Conservation (phyloP, 2,797 vertebrate species). For the Pelochelys cantorii region DNA sequence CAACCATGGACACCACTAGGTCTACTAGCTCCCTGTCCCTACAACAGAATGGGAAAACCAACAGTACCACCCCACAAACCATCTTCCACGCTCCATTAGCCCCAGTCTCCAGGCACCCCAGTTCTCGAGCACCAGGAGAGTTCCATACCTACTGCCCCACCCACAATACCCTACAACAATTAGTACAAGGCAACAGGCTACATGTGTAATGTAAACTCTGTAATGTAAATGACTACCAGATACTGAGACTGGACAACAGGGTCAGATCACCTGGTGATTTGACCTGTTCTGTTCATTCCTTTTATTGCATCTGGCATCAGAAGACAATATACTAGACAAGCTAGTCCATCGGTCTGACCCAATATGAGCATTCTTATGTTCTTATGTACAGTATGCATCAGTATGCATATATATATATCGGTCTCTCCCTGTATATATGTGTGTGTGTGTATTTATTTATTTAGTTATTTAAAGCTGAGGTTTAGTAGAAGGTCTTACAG, state of each 20-base stretch:
- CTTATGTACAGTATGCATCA: background rate
- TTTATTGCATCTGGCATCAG: background rate
- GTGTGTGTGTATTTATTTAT: too few relatives aligned
- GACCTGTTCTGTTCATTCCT: background rate
- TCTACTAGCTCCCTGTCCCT: background rate
- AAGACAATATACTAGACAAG: background rate
- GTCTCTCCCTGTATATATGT: rapidly evolving
- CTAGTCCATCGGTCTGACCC: background rate
- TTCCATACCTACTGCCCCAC: background rate
- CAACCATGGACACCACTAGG: background rate
- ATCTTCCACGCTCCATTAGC: background rate
- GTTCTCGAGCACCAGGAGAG: too few relatives aligned
- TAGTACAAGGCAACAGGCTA: background rate
- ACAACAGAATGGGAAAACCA: background rate
- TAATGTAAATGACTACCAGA: too few relatives aligned
- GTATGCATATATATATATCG: too few relatives aligned
- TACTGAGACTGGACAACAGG: background rate
- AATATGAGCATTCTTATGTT: background rate
- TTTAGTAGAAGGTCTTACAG: background rate
- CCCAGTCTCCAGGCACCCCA: background rate
- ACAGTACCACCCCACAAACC: background rate
- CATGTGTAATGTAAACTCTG: background rate
- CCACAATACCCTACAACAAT: background rate
- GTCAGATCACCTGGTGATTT: background rate
- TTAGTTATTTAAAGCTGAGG: too few relatives aligned